Base-by-base conservation (phyloP, 92 coral and sea anemone species). In the Siderastrea radians region DNA sequence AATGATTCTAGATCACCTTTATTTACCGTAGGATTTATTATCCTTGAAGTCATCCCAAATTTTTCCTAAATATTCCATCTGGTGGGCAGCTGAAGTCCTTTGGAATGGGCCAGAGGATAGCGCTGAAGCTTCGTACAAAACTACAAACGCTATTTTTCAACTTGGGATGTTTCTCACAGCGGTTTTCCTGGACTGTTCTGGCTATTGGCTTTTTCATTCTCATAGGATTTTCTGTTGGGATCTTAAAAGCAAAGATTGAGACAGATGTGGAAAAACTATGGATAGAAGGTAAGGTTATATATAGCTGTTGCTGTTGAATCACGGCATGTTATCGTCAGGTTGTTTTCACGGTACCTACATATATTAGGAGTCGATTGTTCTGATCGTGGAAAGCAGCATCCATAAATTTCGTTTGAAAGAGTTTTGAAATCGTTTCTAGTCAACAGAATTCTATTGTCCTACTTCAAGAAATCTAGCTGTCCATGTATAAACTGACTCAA, bases 191-290 rank as follows among this genome's bases (percentile, higher is more conserved):
- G 75, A 76, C 76, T 82, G 91, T 95, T 17, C 90, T 95, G 19
- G 72, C 93, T 59, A 55, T 91, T 14, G 98, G 98, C 3, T 79
- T 97, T 86, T 77, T 95, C 45, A n/a, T 84, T 8, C 90, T 97
- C 63, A 83, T 78, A 51, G 72, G 87, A 6, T 89, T 89, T 50
- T 86, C 98, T 47, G 72, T 93, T 52, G 98, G 98, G 49, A 82
- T 95, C 67, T 75, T 87, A 51, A 89, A 82, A 51, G 95, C 94
- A 50, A 92, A 82, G 64, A 84, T 98, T 45, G 99, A 98, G 86
- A 98, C 98, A 62, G 94, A 94, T 72, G 98, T 93, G 2, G 99
- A 95, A 68, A 98, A 86, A 65, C 84, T 98, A n/a, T 98, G 99
- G 99, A 90, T 98, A 53, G 99, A 98, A 91, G 97, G 99, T 98